These are phyloP conservation scores for Entomobrya proxima DNA, from an alignment of 2,888 invertebrate genomes.

Conservation along the genomic window DNA sequence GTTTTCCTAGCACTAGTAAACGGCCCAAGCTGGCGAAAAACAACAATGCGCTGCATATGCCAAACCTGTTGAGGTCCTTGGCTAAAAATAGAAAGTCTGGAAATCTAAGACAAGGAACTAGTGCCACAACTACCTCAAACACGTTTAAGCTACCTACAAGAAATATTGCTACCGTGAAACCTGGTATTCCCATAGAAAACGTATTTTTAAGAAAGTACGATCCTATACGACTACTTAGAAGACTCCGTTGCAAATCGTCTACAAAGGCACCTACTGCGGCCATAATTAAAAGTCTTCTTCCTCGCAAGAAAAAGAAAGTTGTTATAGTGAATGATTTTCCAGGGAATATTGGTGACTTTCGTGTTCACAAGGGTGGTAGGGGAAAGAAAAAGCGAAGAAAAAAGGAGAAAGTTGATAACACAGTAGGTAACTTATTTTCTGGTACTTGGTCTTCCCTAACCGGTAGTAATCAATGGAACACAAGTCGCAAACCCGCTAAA, in stretches of 20 bases:
- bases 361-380: neutral
- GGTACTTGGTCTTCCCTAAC: too few relatives aligned
- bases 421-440: too few relatives aligned
- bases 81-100: neutral
- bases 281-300: neutral
- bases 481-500: neutral
- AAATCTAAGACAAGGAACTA: neutral
- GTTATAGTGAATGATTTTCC: neutral
- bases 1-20: too few relatives aligned
- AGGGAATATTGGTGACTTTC: neutral
- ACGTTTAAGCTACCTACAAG: neutral
- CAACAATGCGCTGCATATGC: neutral
- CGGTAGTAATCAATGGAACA: too few relatives aligned
- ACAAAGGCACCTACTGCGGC: neutral
- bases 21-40: too few relatives aligned
- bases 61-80: neutral
- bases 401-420: neutral
- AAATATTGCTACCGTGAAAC: neutral
- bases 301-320: neutral
- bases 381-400: neutral
- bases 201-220: slow-evolving; percentile 60
- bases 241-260: neutral
- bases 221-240: slow-evolving; percentile 42
- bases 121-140: neutral
- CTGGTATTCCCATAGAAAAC: slow-evolving; percentile 39